phyloP scores from a whole-genome alignment of 2,888 invertebrate genomes.

The Xanthostigma xanthostigma region DNA sequence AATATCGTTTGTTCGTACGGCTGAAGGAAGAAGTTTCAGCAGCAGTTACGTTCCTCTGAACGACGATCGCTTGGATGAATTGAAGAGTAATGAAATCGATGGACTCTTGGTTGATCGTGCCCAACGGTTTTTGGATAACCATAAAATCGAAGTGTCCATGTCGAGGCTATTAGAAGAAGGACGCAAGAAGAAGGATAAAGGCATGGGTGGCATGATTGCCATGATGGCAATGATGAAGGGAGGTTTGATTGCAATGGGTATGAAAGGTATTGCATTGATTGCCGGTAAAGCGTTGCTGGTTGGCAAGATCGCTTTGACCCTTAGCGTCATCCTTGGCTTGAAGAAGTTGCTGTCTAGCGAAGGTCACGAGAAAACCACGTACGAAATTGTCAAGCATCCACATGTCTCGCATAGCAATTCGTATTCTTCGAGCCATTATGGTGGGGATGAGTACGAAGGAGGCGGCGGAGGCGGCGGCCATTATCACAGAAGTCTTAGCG shows the following conservation, averaged over 20 bases:
- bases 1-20: slow-evolving; percentile 37
- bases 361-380: slow-evolving; percentile 63
- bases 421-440: slow-evolving; percentile 51
- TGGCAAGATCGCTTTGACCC: slow-evolving; percentile 68
- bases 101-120: slow-evolving; percentile 39
- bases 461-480: slow-evolving; percentile 37
- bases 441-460: slow-evolving; percentile 41
- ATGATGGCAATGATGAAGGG: slow-evolving; percentile 51
- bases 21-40: slow-evolving; percentile 12
- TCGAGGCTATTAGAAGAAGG: slow-evolving; percentile 32
- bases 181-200: slow-evolving; percentile 47
- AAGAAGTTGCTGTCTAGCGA: slow-evolving; percentile 60
- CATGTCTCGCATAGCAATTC: slow-evolving; percentile 63
- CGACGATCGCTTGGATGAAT: slow-evolving; percentile 38
- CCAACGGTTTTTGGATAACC: slow-evolving; percentile 41
- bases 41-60: slow-evolving; percentile 12
- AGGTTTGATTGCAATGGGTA: slow-evolving; percentile 56
- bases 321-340: slow-evolving; percentile 64
- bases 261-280: slow-evolving; percentile 57
- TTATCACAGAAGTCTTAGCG: slow-evolving; percentile 40
- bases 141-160: slow-evolving; percentile 29
- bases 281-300: slow-evolving; percentile 70
- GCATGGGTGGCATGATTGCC: slow-evolving; percentile 49
- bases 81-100: slow-evolving; percentile 44
- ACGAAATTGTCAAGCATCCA: slow-evolving; percentile 78